Evolutionary conservation across 2,888 invertebrate species (phyloP), one percentile per base, ranked within the genome.

Genomic region (Stramonita haemastoma): DNA sequence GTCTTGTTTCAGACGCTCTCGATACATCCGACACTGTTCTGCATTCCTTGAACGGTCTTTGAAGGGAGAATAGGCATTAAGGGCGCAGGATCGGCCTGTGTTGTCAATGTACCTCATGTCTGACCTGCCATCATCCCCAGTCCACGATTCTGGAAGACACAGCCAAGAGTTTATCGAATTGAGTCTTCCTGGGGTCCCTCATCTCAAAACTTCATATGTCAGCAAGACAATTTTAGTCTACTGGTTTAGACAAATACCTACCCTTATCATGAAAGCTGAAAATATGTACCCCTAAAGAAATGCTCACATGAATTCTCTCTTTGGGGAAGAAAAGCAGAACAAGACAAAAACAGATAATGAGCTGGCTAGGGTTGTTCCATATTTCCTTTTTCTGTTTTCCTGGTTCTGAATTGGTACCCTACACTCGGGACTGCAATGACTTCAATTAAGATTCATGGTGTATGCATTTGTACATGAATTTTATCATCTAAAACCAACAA

Each of bases 1-100:
- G 77, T 89, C 70, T 29, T 77, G 73, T 77, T 87, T 87, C 70
- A 87, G 26, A n/a, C 73, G 87, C 46, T 87, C 87, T 73, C 87
- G 70, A 73, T 87, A 87, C 87, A 36, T 46, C 22, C 87, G 87
- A 17, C 86, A 86, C 34, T 86, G 60, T n/a, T 86, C 60, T n/a
- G 86, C 86, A 86, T 86, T 86, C 60, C 34, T 60, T n/a, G 86
- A 57, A 34, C 86, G 86, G 11, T 34, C 46, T 29, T 13, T 57
- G 79, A 79, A 46, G 22, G 86, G 19, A n/a, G 84, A 11, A 32
- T 86, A 19, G 32, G 84, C 57, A 29, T 26, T 17, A 29, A 17
- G 17, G 57, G 56, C 29, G 29, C 4, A 5, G 56, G 57, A 19
- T 57, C 57, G 56, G 57, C 84, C n/a, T 29, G 26, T 15, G 4